phyloP scores from a whole-genome alignment of 1,140 invertebrate genomes.

The Platyura marginata region DNA sequence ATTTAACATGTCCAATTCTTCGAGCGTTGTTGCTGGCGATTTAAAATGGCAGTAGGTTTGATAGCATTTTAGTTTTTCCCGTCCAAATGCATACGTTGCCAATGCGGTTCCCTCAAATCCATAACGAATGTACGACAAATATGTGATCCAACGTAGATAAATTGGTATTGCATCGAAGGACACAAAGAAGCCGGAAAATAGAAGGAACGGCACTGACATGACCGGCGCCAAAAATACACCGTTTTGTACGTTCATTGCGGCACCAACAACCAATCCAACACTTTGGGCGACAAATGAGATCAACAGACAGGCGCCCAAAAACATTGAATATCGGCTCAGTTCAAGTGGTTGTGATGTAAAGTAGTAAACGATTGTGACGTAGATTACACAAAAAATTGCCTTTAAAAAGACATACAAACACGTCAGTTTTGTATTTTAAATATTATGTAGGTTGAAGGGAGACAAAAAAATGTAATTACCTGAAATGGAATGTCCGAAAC shows the following conservation, averaged over 20 bases:
- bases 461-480: too few species aligned
- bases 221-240: slow-evolving; percentile 93
- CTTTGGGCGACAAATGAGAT: slow-evolving; percentile 93
- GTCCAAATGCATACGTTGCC: slow-evolving; percentile 78
- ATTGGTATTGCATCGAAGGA: slow-evolving; percentile 91
- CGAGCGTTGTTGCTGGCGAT: slow-evolving; percentile 71
- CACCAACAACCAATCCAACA: slow-evolving; percentile 85
- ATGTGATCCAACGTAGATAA: slow-evolving; percentile 90
- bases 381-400: slow-evolving; percentile 62
- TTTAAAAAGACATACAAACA: slow-evolving; percentile 7
- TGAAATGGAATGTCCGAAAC: slow-evolving; percentile 93
- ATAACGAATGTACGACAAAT: slow-evolving; percentile 87
- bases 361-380: slow-evolving; percentile 86
- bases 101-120: slow-evolving; percentile 87
- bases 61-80: slow-evolving; percentile 60
- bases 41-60: slow-evolving; percentile 79
- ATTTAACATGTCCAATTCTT: slow-evolving; percentile 68
- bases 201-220: slow-evolving; percentile 81
- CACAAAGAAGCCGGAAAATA: slow-evolving; percentile 95
- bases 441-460: too few species aligned
- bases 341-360: slow-evolving; percentile 86
- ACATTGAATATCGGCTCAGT: slow-evolving; percentile 68
- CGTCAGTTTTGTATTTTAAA: too few species aligned
- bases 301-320: slow-evolving; percentile 68
- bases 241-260: slow-evolving; percentile 83